phyloP scores from a whole-genome alignment of 1,140 invertebrate species.

The Polyergus mexicanus region DNA sequence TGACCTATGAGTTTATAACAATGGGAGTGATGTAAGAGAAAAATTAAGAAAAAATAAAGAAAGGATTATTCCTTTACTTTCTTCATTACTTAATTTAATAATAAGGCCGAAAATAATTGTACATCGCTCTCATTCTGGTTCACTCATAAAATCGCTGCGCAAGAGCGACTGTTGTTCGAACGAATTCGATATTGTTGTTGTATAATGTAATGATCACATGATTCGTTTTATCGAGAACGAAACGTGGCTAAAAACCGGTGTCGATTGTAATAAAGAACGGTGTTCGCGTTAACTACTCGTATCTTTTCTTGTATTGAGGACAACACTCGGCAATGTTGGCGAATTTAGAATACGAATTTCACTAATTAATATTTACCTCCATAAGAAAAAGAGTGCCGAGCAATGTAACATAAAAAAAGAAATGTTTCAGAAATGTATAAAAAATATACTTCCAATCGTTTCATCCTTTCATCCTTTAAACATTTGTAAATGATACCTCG shows the following conservation, averaged over 20 bases:
- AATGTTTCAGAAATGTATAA: neutral
- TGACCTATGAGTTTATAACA: slow-evolving; percentile 32
- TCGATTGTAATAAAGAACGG: slow-evolving; percentile 44
- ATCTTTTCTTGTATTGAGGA: neutral
- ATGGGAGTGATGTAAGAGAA: slow-evolving; percentile 47
- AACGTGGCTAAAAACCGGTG: neutral
- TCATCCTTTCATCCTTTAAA: neutral
- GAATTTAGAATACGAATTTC: slow-evolving; percentile 2
- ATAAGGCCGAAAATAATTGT: neutral
- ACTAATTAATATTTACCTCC: slow-evolving; percentile 5
- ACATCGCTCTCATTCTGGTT: slow-evolving; percentile 39
- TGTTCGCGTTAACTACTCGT: slow-evolving; percentile 30
- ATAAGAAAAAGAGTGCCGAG: slow-evolving; percentile 19
- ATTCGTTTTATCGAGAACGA: slow-evolving; percentile 15
- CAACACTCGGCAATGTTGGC: slow-evolving; percentile 21
- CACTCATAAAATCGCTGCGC: slow-evolving; percentile 40
- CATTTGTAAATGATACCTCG: neutral
- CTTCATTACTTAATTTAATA: neutral
- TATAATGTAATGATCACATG: slow-evolving; percentile 42
- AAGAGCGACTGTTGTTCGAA: slow-evolving; percentile 52
- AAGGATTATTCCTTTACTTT: neutral
- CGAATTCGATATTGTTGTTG: slow-evolving; percentile 59
- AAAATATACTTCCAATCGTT: neutral
- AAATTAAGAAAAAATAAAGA: neutral
- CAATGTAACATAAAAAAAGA: neutral